phyloP scores from a whole-genome alignment of 2,113 vertebrate genomes.

The Nycticebus coucang region DNA sequence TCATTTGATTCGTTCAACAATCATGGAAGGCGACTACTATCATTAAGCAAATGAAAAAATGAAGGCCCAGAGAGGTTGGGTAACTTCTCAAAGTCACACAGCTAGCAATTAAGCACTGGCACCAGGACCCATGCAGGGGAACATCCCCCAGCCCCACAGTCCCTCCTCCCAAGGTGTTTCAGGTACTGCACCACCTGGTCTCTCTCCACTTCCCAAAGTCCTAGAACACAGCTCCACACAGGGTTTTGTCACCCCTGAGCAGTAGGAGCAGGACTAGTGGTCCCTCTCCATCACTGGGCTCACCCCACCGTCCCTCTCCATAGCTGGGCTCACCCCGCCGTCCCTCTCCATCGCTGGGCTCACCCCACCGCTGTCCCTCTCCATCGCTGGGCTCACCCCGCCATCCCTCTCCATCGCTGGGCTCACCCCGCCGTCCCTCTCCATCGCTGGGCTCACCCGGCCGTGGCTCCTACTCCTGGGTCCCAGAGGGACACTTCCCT shows the following conservation, averaged over 20 bases:
- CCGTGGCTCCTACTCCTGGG: not conserved
- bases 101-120: not conserved
- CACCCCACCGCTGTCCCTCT: not conserved
- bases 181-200: accelerated
- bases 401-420: accelerated
- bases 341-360: not conserved
- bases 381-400: not conserved
- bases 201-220: not conserved
- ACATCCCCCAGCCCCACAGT: accelerated
- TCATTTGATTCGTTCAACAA: not conserved
- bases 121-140: not conserved
- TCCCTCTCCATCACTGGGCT: not conserved
- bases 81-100: not conserved
- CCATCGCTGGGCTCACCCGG: not conserved
- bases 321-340: not conserved
- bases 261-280: too few species aligned
- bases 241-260: not conserved
- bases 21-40: not conserved
- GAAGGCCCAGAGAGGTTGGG: not conserved
- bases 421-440: not conserved
- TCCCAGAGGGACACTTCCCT: accelerated
- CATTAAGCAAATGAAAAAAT: not conserved
- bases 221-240: not conserved
- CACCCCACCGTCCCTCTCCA: not conserved
- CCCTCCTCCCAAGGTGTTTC: not conserved